A percentile compares a stretch with the other conserved stretches of the same genome.
Conservation (phyloP, 2,113 vertebrate species). For the Lanius ludovicianus region DNA sequence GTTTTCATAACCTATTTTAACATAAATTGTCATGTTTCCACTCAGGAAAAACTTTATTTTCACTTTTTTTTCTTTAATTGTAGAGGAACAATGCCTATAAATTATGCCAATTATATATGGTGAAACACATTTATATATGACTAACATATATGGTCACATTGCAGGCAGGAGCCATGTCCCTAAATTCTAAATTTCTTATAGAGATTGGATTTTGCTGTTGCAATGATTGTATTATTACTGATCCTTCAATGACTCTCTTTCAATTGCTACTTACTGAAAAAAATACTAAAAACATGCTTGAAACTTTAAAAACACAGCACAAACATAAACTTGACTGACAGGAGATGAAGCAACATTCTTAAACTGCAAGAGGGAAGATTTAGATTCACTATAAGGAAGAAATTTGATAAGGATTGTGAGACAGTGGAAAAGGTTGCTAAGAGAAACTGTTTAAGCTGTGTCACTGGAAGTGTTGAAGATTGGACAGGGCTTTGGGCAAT, state of each 20-base stretch:
- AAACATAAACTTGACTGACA: background rate
- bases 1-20: background rate
- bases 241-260: background rate
- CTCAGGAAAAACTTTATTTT: background rate
- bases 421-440: background rate
- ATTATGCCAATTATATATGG: background rate
- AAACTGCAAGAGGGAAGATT: background rate
- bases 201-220: background rate
- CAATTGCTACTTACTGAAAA: background rate
- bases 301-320: background rate
- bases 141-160: background rate
- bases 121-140: background rate
- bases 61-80: background rate
- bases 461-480: background rate
- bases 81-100: background rate
- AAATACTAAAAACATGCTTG: background rate
- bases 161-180: background rate
- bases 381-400: background rate
- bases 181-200: background rate
- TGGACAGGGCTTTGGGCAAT: background rate
- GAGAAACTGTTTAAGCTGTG: background rate
- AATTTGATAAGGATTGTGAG: background rate
- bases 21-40: background rate
- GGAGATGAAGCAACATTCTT: rapidly evolving
- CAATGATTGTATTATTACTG: background rate